These are phyloP conservation scores for Parthenolecanium corni DNA, from an alignment of 2,888 invertebrate genomes.

Conservation along the genomic window DNA sequence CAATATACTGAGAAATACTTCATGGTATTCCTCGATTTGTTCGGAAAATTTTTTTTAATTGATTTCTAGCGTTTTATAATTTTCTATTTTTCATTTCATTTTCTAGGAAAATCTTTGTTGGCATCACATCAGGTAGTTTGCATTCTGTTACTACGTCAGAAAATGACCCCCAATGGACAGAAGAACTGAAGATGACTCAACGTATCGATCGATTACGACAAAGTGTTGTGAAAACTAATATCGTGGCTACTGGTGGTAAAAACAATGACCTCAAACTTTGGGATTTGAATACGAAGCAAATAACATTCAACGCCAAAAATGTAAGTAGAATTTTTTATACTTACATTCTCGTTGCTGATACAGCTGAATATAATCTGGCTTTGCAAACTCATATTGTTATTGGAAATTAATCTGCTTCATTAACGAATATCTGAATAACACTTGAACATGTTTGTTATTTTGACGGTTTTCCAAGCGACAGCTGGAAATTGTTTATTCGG, in stretches of 20 bases:
- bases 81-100: neutral
- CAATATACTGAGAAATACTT: no score
- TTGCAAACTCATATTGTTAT: no score
- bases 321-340: slow-evolving; percentile 38
- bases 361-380: no score
- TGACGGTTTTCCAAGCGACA: no score
- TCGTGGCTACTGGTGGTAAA: slow-evolving; percentile 79
- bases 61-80: neutral
- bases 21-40: no score
- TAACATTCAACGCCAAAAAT: slow-evolving; percentile 51
- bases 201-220: slow-evolving; percentile 6
- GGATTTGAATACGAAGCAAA: slow-evolving; percentile 47
- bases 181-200: slow-evolving; percentile 4
- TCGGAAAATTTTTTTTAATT: no score
- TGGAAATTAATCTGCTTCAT: no score
- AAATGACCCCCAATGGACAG: neutral
- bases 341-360: no score
- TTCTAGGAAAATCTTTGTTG: slow-evolving; percentile 5
- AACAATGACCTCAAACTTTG: slow-evolving; percentile 80
- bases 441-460: no score
- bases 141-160: neutral
- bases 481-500: no score
- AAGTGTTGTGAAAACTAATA: slow-evolving; percentile 39
- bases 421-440: no score
- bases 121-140: slow-evolving; percentile 1